Conservation (phyloP, 2,888 invertebrate genomes). For the Leptinotarsa tumamoca region DNA sequence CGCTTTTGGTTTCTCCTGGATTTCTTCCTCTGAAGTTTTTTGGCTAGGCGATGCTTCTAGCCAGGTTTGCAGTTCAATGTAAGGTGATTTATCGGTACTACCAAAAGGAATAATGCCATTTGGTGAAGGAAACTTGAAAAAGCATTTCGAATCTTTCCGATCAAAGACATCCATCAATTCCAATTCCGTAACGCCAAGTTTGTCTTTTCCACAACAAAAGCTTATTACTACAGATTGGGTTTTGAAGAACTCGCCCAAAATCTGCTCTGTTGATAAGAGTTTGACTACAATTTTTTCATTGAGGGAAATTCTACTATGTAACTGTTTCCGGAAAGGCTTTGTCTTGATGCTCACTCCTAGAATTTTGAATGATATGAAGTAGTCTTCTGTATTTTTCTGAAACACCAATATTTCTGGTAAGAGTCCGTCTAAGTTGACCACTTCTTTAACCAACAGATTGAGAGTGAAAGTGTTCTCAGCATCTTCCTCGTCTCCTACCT, state of each 20-base stretch:
- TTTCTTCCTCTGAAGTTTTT: slow-evolving; percentile 35
- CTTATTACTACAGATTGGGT: slow-evolving; percentile 56
- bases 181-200: slow-evolving; percentile 58
- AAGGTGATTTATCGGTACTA: slow-evolving; percentile 53
- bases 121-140: slow-evolving; percentile 55
- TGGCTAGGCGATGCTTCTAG: slow-evolving; percentile 40
- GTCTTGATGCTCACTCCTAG: slow-evolving; percentile 63
- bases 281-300: slow-evolving; percentile 63
- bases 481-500: slow-evolving; percentile 66
- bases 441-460: slow-evolving; percentile 70
- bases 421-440: slow-evolving; percentile 71
- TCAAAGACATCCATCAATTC: slow-evolving; percentile 51
- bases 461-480: slow-evolving; percentile 67
- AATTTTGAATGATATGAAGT: slow-evolving; percentile 59
- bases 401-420: slow-evolving; percentile 62
- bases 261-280: slow-evolving; percentile 54
- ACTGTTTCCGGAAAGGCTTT: slow-evolving; percentile 59
- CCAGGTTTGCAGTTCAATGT: slow-evolving; percentile 55
- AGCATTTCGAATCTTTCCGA: slow-evolving; percentile 48
- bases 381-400: slow-evolving; percentile 56
- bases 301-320: slow-evolving; percentile 57
- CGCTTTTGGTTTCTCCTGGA: slow-evolving; percentile 36
- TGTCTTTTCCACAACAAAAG: slow-evolving; percentile 58
- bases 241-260: slow-evolving; percentile 57
- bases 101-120: slow-evolving; percentile 55